Percentiles rank a stretch among this genome's conserved stretches.
These are phyloP conservation scores for Thaumatotibia leucotreta DNA, from an alignment of 1,140 invertebrate species.

Conservation along the genomic window DNA sequence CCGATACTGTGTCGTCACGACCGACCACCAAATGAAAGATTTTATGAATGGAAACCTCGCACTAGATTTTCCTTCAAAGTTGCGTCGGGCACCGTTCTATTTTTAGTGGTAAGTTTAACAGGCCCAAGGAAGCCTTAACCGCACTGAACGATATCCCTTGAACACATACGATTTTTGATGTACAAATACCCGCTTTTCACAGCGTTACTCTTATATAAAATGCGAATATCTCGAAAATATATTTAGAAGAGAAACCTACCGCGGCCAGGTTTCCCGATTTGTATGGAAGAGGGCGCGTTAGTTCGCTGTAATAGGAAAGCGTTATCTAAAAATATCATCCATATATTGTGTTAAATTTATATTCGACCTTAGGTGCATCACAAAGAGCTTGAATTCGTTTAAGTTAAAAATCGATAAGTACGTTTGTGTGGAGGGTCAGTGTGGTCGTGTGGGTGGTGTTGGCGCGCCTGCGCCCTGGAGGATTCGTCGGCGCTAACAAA, in stretches of 20 bases:
- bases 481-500: slow-evolving; percentile 48
- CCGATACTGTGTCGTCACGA: slow-evolving; percentile 30
- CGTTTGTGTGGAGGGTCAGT: slow-evolving; percentile 26
- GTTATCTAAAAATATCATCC: slow-evolving; percentile 71
- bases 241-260: slow-evolving; percentile 59
- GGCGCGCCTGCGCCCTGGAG: slow-evolving; percentile 54
- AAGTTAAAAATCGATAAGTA: slow-evolving; percentile 21
- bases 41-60: slow-evolving; percentile 65
- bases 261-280: slow-evolving; percentile 58
- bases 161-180: slow-evolving; percentile 28
- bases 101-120: slow-evolving; percentile 46
- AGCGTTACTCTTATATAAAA: slow-evolving; percentile 31
- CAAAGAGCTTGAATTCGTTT: slow-evolving; percentile 14
- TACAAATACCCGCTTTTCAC: slow-evolving; percentile 23
- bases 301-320: slow-evolving; percentile 58
- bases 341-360: slow-evolving; percentile 6
- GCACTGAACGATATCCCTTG: slow-evolving; percentile 19
- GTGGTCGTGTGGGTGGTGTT: slow-evolving; percentile 39
- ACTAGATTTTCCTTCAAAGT: slow-evolving; percentile 53
- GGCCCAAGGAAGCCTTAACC: slow-evolving; percentile 20
- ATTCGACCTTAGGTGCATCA: slow-evolving; percentile 19
- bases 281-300: slow-evolving; percentile 70
- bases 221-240: slow-evolving; percentile 54
- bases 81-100: slow-evolving; percentile 53
- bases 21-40: slow-evolving; percentile 59